Evolutionary conservation across 1,140 invertebrate species (phyloP), one percentile per base, ranked within the genome.

Genomic region (Vanessa atalanta): DNA sequence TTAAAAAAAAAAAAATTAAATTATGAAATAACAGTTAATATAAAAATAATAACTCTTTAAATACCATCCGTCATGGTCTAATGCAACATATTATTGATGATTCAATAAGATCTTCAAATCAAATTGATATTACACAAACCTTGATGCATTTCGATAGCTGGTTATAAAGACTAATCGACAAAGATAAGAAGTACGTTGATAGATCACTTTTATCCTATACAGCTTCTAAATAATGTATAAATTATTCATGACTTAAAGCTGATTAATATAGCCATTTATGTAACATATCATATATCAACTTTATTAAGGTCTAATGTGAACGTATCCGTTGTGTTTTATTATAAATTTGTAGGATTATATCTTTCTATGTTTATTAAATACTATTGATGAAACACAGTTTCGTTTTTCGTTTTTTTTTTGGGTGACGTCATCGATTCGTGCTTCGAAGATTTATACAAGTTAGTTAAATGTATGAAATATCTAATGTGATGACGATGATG

Each of bases 151-250:
- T 55, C 50, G 66, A n/a, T 48, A 57, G 26, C 66, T 20, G 66
- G 66, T 68, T 68, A 51, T 68, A 31, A 51, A 68, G 53, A 68
- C 66, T 68, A 68, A 68, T 68, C 51, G 53, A 55, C 66, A 26
- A n/a, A 68, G 66, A 68, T 68, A 68, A 68, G 66, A 43, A 13
- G 12, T 23, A 57, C 51, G 11, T 31, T 68, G 66, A 68, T 68
- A 68, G 26, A 68, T 68, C 51, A 68, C 66, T 12, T 68, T 53
- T 47, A 68, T 47, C 37, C 37, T 43, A 8, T 26, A 20, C 53
- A 23, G 53, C 53, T 37, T 61, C 48, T 51, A 51, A 61, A 61
- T 55, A 61, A 8, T 26, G 23, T 37, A n/a, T 61, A 31, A 16
- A 61, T 61, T 61, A 61, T 61, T 61, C 31, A 61, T 61, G 15